Base-by-base conservation (phyloP, 2,888 invertebrate species). In the Peribatodes rhomboidaria region DNA sequence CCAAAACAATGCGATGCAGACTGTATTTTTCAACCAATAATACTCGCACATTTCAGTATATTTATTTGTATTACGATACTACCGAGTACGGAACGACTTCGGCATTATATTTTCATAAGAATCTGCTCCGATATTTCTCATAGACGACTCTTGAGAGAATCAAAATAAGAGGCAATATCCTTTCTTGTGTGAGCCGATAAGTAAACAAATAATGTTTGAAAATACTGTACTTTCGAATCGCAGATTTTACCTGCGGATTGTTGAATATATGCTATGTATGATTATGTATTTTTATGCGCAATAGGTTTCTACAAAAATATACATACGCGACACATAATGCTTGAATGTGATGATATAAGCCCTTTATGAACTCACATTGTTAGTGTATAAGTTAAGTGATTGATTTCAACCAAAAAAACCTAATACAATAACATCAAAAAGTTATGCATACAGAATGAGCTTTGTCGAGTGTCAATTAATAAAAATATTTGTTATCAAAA, bases 61-160 rank as follows among this genome's bases (percentile, higher is more conserved):
- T 61, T 80, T 81, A 78, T 75, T 64, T 58, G 20, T 41, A 75
- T 75, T 73, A 77, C 71, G 71, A 76, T 74, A 74, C 76, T 33
- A 72, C 56, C 58, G 68, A 74, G 69, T 58, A 55, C 41, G 68
- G 67, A 61, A 67, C 60, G 62, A 71, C 54, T 72, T 70, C 58
- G 46, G 70, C 76, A 68, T 71, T 72, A 72, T 63, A 60, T 70
- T 72, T 73, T 67, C 54, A 54, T 54, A 64, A 59, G 49, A 54
- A 42, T 58, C 58, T 42, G 33, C 46, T 49, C 8, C 22, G 31
- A 47, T 56, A 56, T 61, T 50, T 37, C 18, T 64, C 58, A 47
- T 37, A 54, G 37, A 52, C 47, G 44, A 44, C 61, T 66, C 58
- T 46, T 57, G 50, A 52, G 60, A 53, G 31, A 58, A 53, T 52